These are phyloP conservation scores for Gracilinanus agilis DNA, from an alignment of 2,113 vertebrate species.

Conservation along the genomic window DNA sequence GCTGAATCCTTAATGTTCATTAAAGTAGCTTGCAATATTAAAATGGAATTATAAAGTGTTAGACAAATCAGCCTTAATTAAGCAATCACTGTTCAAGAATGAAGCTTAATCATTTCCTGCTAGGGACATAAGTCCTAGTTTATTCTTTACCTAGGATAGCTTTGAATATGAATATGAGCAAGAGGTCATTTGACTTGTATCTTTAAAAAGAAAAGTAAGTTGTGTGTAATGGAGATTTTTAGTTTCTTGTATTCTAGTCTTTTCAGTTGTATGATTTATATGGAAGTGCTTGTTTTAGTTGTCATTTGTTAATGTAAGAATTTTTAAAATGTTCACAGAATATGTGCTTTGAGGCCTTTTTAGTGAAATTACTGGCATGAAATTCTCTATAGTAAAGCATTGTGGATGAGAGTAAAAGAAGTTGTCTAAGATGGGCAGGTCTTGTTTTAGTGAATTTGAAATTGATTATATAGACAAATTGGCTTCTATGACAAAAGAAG, in stretches of 20 bases:
- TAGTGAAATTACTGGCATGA: constrained; percentile 18
- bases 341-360: not conserved
- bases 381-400: constrained; percentile 46
- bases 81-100: not conserved
- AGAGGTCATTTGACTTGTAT: not conserved
- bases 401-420: not conserved
- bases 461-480: constrained; percentile 34
- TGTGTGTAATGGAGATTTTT: not conserved
- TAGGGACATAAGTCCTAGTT: not conserved
- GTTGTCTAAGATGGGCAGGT: not conserved
- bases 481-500: constrained; percentile 22
- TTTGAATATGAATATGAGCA: not conserved
- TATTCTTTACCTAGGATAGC: not conserved
- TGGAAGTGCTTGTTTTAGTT: not conserved
- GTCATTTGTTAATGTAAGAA: not conserved
- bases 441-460: constrained; percentile 29
- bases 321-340: not conserved
- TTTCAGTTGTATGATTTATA: not conserved
- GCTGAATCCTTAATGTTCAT: not conserved
- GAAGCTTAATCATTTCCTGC: not conserved
- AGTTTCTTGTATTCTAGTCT: not conserved
- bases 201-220: not conserved
- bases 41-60: not conserved
- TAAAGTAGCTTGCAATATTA: not conserved
- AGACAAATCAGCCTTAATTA: not conserved